Percentiles rank a stretch among this genome's conserved stretches.
Evolutionary conservation across 37 sponge, comb jelly and placozoan genomes (phyloP).

Genomic region (Chondrosia reniformis): DNA sequence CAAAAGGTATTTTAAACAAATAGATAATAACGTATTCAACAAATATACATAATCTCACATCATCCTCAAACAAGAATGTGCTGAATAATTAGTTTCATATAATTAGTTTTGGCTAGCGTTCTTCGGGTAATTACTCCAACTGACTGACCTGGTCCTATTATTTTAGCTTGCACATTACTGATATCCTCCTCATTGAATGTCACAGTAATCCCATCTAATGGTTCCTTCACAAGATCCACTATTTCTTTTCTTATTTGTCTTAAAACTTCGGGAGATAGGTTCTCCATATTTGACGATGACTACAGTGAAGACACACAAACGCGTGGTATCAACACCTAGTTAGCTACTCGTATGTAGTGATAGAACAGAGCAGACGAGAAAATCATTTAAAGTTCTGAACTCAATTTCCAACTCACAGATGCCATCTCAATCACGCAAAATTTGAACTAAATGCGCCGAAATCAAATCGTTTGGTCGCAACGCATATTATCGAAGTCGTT

Average conservation of each 20-base stretch:
- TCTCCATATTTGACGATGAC: constrained; percentile 75
- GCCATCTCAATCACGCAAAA: too few relatives aligned
- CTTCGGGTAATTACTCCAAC: not conserved
- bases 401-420: too few relatives aligned
- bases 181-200: constrained; percentile 80
- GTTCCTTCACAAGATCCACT: constrained; percentile 39
- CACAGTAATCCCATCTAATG: constrained; percentile 89
- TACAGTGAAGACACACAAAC: not conserved
- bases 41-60: not conserved
- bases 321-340: too few relatives aligned
- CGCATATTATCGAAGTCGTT: too few relatives aligned
- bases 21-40: not conserved
- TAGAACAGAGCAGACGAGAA: too few relatives aligned
- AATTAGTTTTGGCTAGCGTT: too few relatives aligned
- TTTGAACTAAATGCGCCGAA: too few relatives aligned
- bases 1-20: not conserved
- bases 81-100: too few relatives aligned
- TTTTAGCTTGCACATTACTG: constrained; percentile 84
- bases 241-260: constrained; percentile 71
- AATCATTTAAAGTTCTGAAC: too few relatives aligned
- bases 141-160: constrained; percentile 84
- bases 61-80: too few relatives aligned
- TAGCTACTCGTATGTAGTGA: too few relatives aligned
- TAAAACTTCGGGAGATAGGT: constrained; percentile 71
- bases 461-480: too few relatives aligned